Evolutionary conservation across 37 sponge, comb jelly and placozoan species (phyloP), one percentile per base, ranked within the genome.

Genomic region (Tethya wilhelma): DNA sequence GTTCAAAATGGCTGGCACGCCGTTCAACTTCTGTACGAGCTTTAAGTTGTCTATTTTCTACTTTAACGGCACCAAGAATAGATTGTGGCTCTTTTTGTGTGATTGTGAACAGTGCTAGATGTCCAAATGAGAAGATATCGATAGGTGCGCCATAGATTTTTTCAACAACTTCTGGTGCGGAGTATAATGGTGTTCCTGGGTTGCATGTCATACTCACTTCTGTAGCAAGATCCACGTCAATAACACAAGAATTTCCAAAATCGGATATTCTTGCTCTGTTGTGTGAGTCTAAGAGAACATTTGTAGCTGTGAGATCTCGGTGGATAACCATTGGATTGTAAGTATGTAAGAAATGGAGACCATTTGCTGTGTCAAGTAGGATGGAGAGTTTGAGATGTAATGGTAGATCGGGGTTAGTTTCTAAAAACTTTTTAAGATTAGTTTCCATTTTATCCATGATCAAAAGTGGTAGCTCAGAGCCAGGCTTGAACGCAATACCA

Each of bases 231-330:
- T 33, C 36, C 25, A 29, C 36, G 4, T 29, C 66, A 31, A 29
- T 33, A 20, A 65, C 36, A 34, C 66, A 33, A 2, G 66, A 65
- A 33, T 65, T 65, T 28, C 66, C 66, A 65, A 65, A 65, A 65
- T 65, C 66, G 34, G 36, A 34, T 2, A 65, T 65, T 29, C 32
- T 65, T 65, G 66, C 30, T 33, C 2, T 5, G 28, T 19, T 34
- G 17, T 65, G 17, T 2, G 2, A 2, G 34, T 65, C 8, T 19
- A 65, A 29, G 19, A 65, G 31, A 20, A 65, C 66, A 33, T 65
- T 65, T 65, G 36, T 33, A 1, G 66, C 66, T 2, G 66, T 65
- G 66, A 65, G 66, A 31, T 65, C 66, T 33, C 66, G 66, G 31
- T 65, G 66, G 2, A 65, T 65, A 2, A 65, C 36, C 28, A 34